Conservation (phyloP, 2,797 vertebrate species). For the Valencia hispanica region DNA sequence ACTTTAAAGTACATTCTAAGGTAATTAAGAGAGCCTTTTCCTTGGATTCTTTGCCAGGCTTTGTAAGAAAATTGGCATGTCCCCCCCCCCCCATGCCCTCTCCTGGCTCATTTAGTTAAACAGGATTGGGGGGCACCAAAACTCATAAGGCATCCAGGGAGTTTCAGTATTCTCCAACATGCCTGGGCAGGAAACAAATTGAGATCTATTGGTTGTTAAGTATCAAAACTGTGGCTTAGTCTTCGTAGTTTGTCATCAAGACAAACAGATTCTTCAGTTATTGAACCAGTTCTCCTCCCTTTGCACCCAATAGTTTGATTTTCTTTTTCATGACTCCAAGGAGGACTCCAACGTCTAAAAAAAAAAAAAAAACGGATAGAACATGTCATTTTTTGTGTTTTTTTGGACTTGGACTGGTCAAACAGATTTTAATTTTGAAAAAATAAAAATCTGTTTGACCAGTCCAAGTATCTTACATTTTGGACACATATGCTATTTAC, state of each 20-base stretch:
- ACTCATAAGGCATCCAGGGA: constrained; percentile 38
- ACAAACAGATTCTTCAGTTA: neutral
- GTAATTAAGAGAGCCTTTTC: neutral
- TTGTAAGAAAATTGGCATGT: constrained; percentile 35
- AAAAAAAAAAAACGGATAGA: too few species aligned
- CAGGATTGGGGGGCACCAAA: constrained; percentile 47
- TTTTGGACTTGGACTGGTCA: too few species aligned
- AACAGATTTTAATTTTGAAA: too few species aligned
- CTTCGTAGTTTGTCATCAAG: neutral
- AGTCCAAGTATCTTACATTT: neutral
- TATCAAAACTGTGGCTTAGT: constrained; percentile 4
- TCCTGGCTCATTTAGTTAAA: constrained; percentile 48
- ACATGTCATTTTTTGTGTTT: neutral
- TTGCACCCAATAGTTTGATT: neutral
- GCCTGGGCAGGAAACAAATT: constrained; percentile 43
- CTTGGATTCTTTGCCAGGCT: constrained; percentile 29
- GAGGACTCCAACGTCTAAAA: neutral
- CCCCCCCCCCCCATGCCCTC: constrained; percentile 29
- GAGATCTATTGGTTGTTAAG: constrained; percentile 40
- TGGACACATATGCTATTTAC: neutral
- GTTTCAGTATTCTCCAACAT: constrained; percentile 50
- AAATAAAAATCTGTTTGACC: neutral
- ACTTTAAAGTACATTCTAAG: neutral
- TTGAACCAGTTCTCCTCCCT: neutral
- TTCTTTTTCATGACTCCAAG: neutral